phyloP scores from a whole-genome alignment of 2,888 invertebrate species.

The Synanthedon tipuliformis region DNA sequence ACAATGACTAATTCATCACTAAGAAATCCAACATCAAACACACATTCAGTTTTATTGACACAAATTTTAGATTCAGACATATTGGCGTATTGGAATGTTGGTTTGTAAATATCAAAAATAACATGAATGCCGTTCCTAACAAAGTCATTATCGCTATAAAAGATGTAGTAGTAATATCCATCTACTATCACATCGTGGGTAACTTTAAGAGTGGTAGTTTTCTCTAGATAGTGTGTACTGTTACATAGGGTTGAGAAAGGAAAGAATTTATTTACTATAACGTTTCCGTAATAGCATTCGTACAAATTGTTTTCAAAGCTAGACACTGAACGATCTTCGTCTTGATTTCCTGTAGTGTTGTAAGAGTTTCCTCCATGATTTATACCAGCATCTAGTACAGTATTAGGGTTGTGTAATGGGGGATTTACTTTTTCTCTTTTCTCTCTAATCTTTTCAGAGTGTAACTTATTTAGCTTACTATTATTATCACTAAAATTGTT shows the following conservation, averaged over 20 bases:
- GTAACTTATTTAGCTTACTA: constrained; percentile 1
- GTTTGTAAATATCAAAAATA: constrained; percentile 86
- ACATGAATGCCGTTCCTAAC: constrained; percentile 85
- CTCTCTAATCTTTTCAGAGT: constrained; percentile 13
- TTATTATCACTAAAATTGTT: constrained; percentile 3
- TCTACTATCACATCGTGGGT: constrained; percentile 79
- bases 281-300: constrained; percentile 81
- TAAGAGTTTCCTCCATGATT: constrained; percentile 81
- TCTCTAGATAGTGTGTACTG: constrained; percentile 76
- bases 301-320: constrained; percentile 84
- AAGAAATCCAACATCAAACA: constrained; percentile 77
- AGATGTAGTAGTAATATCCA: constrained; percentile 91
- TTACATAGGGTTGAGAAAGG: constrained; percentile 76
- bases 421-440: constrained; percentile 38
- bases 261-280: constrained; percentile 79
- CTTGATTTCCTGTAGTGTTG: constrained; percentile 60
- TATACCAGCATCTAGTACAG: constrained; percentile 78
- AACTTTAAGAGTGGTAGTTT: constrained; percentile 73
- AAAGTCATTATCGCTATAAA: constrained; percentile 87
- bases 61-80: constrained; percentile 76
- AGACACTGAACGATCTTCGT: constrained; percentile 77
- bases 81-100: constrained; percentile 82
- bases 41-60: constrained; percentile 81
- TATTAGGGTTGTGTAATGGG: constrained; percentile 54
- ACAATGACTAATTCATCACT: constrained; percentile 85